A percentile compares a stretch with the other conserved stretches of the same genome.
Conservation (phyloP, 2,113 vertebrate species). For the Austrofundulus limnaeus region DNA sequence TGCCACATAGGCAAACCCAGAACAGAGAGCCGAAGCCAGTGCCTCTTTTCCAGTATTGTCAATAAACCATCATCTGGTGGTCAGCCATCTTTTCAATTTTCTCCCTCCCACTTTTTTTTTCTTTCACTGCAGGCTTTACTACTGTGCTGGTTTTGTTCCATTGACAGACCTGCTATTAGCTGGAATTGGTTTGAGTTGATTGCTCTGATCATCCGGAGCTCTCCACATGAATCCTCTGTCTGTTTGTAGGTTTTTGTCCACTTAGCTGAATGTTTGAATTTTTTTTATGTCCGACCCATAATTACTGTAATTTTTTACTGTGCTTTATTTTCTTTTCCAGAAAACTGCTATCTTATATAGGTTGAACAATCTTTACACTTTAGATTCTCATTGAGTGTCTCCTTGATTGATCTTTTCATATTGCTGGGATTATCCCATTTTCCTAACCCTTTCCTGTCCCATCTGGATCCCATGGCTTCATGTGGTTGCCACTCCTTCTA, state of each 20-base stretch:
- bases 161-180: conserved; percentile 22
- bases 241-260: conserved; percentile 9
- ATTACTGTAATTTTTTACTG: conserved; percentile 25
- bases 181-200: neutral
- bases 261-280: conserved; percentile 21
- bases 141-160: conserved; percentile 19
- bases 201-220: conserved; percentile 9
- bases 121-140: conserved; percentile 10
- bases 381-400: neutral
- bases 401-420: conserved; percentile 13
- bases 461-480: conserved; percentile 41
- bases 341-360: conserved; percentile 10
- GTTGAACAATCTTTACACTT: conserved; percentile 7
- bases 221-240: neutral
- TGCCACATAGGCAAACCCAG: conserved; percentile 1
- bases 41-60: conserved; percentile 5
- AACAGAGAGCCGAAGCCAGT: conserved; percentile 4
- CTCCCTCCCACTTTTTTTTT: neutral
- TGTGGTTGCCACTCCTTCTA: conserved; percentile 36
- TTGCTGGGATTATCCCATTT: conserved; percentile 20
- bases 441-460: conserved; percentile 26
- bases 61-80: conserved; percentile 15
- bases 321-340: conserved; percentile 1
- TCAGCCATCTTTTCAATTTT: conserved; percentile 25
- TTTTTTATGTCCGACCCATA: conserved; percentile 7